Percentiles rank a stretch among this genome's conserved stretches.
Conservation (phyloP, 1,140 invertebrate genomes). For the Pogonomyrmex californicus region DNA sequence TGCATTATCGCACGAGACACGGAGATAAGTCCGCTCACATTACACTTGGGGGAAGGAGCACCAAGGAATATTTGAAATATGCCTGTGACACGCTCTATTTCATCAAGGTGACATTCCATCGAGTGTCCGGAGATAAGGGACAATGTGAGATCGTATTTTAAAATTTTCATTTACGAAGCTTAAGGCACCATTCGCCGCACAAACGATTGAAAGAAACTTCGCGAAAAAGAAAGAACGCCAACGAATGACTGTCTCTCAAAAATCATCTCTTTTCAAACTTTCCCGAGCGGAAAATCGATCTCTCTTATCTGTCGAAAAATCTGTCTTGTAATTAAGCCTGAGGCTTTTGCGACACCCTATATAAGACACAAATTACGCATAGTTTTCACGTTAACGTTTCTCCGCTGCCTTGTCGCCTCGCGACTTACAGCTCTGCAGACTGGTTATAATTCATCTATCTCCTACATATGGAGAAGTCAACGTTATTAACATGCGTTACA, state of each 20-base stretch:
- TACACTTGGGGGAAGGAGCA: background rate
- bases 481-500: conserved; percentile 29
- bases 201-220: background rate
- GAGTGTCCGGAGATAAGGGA: conserved; percentile 25
- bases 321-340: background rate
- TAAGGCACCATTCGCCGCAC: background rate
- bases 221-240: background rate
- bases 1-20: background rate
- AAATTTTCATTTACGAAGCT: background rate
- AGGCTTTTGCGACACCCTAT: background rate
- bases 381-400: conserved; percentile 6
- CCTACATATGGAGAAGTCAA: conserved; percentile 25
- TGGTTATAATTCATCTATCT: conserved; percentile 28
- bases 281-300: background rate
- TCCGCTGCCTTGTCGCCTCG: background rate
- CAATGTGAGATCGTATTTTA: background rate
- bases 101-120: conserved; percentile 29
- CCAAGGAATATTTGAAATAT: conserved; percentile 13
- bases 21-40: background rate
- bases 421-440: conserved; percentile 19
- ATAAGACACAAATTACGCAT: background rate
- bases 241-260: background rate
- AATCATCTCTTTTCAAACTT: background rate
- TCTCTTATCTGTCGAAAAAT: background rate
- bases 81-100: conserved; percentile 33